Conservation (phyloP, 1,140 invertebrate genomes). For the Lepidurus couesii region DNA sequence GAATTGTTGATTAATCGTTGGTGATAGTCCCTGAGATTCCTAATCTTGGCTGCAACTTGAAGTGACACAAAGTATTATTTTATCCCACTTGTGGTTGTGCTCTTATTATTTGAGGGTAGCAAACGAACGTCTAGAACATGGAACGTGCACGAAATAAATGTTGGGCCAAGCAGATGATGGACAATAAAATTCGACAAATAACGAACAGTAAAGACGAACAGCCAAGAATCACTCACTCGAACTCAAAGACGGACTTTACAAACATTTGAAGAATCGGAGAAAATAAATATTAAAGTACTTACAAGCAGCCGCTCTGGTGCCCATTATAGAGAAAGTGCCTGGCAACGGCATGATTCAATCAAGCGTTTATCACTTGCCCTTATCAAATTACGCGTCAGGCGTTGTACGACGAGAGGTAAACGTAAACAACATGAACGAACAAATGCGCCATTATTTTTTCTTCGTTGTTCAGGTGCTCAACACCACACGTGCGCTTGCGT, state of each 20-base stretch:
- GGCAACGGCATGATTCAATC: constrained; percentile 17
- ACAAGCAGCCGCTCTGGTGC: constrained; percentile 50
- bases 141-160: too few species aligned
- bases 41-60: constrained; percentile 93
- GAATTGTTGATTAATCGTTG: constrained; percentile 83
- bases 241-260: too few species aligned
- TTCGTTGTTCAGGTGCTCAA: constrained; percentile 11
- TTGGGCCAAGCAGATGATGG: too few species aligned
- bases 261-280: too few species aligned
- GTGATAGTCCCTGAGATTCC: constrained; percentile 93
- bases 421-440: constrained; percentile 7
- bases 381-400: constrained; percentile 11
- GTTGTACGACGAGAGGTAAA: constrained; percentile 1
- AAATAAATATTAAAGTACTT: constrained; percentile 39
- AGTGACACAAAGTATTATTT: constrained; percentile 40
- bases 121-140: neutral
- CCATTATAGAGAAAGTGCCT: constrained; percentile 49
- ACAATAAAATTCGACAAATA: too few species aligned
- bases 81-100: too few species aligned
- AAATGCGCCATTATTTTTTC: neutral
- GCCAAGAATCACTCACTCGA: too few species aligned
- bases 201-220: too few species aligned
- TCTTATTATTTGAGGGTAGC: constrained; percentile 30
- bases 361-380: constrained; percentile 6
- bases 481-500: neutral